Evolutionary conservation across 2,888 invertebrate genomes (phyloP), one percentile per base, ranked within the genome.

Genomic region (Xestia xanthographa): DNA sequence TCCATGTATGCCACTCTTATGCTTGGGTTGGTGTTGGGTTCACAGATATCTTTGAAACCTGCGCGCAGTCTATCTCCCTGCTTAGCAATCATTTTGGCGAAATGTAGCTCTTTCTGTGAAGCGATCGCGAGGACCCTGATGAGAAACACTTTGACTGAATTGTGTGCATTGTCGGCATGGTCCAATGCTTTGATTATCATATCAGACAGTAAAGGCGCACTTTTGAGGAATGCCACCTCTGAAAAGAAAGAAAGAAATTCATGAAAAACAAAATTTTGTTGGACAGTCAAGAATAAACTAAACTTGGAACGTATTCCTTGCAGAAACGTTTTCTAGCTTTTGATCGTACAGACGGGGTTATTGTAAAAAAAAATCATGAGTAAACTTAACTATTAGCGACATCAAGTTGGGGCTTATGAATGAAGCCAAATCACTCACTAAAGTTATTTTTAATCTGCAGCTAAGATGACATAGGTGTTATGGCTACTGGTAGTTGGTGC

Each of bases 1-100:
- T 97, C 97, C 76, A 98, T 97, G 77, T 97, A 97, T 0, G 97
- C 98, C 69, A 98, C 96, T 91, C 97, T 97, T 43, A 98, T 93
- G 26, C 97, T 97, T 0, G 98, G 97, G 74, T 96, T 96, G 68
- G 97, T 93, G 38, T 93, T 90, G 0, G 94, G 87, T 1, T 90
- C 86, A 45, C 93, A 91, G 4, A 95, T 92, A 22, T 93, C 88
- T 70, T 89, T 91, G 72, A 94, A 93, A 0, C 88, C 91, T 74
- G 91, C 88, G 0, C 86, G 83, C 22, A 96, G 86, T 71, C 89
- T 88, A 9, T 92, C 90, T 41, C 92, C 91, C 50, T 92, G 91
- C 88, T 97, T 92, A 69, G 90, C 87, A 38, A 97, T 95, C 81
- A 98, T 95, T 79, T 96, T 95, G n/a, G 97, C 93, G 86, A 98